These are phyloP conservation scores for Falco columbarius DNA, from an alignment of 2,797 vertebrate species.

Conservation along the genomic window DNA sequence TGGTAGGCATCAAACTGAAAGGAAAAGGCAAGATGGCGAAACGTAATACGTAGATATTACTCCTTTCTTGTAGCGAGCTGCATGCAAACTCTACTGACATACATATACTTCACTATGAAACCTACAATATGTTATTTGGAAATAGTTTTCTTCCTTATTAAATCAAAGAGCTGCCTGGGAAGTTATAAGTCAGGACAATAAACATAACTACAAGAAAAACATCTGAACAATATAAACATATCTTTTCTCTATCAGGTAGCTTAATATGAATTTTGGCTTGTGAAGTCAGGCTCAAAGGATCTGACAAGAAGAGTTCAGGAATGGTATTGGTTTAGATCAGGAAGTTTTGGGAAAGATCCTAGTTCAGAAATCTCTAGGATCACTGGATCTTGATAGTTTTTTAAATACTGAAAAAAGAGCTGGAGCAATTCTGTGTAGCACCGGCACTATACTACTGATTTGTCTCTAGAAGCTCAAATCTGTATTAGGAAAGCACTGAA, in stretches of 20 bases:
- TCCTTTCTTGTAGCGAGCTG: not conserved
- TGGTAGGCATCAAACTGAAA: not conserved
- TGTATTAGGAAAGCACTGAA: not conserved
- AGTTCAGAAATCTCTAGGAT: not conserved
- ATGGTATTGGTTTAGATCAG: not conserved
- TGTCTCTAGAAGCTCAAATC: not conserved
- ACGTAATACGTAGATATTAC: not conserved
- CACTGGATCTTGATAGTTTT: not conserved
- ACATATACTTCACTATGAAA: not conserved
- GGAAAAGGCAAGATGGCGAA: not conserved
- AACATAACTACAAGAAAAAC: not conserved
- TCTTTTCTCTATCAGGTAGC: not conserved
- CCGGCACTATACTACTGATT: not conserved
- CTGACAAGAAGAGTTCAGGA: not conserved
- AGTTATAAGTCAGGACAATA: not conserved
- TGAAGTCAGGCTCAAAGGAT: not conserved
- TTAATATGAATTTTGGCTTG: not conserved
- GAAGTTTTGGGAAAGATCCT: not conserved
- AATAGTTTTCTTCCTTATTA: not conserved
- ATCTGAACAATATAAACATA: not conserved
- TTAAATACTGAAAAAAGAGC: not conserved
- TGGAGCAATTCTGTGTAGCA: not conserved
- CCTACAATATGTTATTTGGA: not conserved
- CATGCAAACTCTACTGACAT: not conserved
- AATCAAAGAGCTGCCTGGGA: not conserved